Base-by-base conservation (phyloP, 2,888 invertebrate species). In the Rutpela maculata region DNA sequence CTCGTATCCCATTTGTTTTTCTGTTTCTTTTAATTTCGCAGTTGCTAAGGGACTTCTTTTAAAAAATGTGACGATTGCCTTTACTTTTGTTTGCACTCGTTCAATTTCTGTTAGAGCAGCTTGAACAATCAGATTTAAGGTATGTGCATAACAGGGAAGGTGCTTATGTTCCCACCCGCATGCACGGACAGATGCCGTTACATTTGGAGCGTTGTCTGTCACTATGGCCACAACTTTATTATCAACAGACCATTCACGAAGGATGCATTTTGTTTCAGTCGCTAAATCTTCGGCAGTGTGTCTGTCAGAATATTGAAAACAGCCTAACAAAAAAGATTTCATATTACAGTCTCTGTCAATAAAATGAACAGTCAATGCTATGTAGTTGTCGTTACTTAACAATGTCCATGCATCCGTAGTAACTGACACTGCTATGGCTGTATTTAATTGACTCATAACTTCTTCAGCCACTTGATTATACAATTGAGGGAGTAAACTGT, bases 391-490 rank as follows among this genome's bases (percentile, higher is more conserved):
- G 68, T 83, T 84, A 79, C 77, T 84, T 60, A 79, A 73, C 68
- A 86, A 87, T 43, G 85, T 87, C 85, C 86, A 87, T 17, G 78
- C 79, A 80, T 87, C 86, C 26, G 85, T 87, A 62, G 84, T 85
- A 63, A 85, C 73, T 72, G 80, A 82, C 73, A 85, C 78, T 71
- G 78, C 81, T 75, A 78, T 78, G 71, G 72, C 74, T 11, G 12
- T 22, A 35, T 71, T 71, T 59, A 84, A 75, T 57, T 80, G 31
- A 22, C 72, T 73, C 60, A 77, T 55, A 62, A 82, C 72, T 70
- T 69, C 74, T 77, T 80, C 79, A 62, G 59, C 74, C 17, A 75
- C 78, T 57, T 78, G 76, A 38, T 81, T 68, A 75, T 80, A 83
- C 69, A 75, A 77, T 79, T 83, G 79, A 74, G 84, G 84, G 74